Evolutionary conservation across 1,140 invertebrate species (phyloP).

Genomic region (Arion vulgaris): DNA sequence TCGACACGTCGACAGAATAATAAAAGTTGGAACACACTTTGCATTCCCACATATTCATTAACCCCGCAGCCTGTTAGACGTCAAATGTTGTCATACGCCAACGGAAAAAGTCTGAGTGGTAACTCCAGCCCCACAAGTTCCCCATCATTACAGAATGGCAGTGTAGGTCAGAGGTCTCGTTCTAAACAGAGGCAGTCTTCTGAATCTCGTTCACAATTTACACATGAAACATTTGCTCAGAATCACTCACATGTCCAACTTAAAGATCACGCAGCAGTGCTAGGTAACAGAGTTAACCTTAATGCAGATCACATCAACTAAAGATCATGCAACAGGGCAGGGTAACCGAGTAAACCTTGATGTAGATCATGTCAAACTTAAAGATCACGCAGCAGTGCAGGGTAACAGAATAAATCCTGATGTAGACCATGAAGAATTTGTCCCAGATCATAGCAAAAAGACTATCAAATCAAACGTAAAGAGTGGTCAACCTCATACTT

Average conservation of each 20-base stretch:
- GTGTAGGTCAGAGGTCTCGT: not conserved
- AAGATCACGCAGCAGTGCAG: no score
- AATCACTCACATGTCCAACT: not conserved
- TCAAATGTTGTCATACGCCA: not conserved
- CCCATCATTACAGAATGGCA: not conserved
- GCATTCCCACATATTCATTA: constrained; percentile 32
- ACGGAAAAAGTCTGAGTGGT: constrained; percentile 6
- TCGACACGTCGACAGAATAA: constrained; percentile 21
- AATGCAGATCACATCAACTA: not conserved
- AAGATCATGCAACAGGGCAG: not conserved
- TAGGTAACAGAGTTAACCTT: not conserved
- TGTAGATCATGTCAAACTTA: no score
- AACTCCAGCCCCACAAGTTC: constrained; percentile 25
- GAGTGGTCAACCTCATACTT: not conserved
- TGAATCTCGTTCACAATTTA: constrained; percentile 3
- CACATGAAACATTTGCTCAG: not conserved
- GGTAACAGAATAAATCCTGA: no score
- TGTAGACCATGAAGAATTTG: no score
- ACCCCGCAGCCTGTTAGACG: constrained; percentile 50
- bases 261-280: not conserved
- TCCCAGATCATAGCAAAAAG: not conserved
- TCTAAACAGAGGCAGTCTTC: constrained; percentile 14
- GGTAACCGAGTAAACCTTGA: not conserved
- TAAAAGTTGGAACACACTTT: constrained; percentile 9
- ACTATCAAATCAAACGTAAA: not conserved